A percentile compares a stretch with the other conserved stretches of the same genome.
phyloP scores from a whole-genome alignment of 2,797 vertebrate species.

The Smutsia temminckii region DNA sequence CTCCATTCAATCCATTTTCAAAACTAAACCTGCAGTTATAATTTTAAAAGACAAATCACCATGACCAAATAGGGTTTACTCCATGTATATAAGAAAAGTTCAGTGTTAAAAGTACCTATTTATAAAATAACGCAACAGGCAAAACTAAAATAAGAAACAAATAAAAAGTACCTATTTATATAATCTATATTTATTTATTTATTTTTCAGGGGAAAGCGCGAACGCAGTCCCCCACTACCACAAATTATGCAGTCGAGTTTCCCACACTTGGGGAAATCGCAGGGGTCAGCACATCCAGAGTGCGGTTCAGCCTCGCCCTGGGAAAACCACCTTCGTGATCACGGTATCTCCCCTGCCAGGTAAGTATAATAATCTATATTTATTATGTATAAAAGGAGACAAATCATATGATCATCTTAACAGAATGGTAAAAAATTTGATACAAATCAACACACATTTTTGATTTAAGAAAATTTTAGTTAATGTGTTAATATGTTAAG shows the following conservation, averaged over 20 bases:
- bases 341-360: no score
- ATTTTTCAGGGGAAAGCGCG: no score
- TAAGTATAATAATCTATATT: no score
- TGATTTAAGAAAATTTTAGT: constrained; percentile 1
- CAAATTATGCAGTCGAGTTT: no score
- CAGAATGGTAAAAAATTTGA: neutral
- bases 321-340: no score
- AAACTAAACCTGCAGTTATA: neutral
- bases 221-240: no score
- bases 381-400: neutral
- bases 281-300: no score
- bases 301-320: no score
- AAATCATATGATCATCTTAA: constrained; percentile 2
- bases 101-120: neutral
- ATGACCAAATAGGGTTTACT: neutral
- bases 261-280: no score
- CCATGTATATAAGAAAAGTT: neutral
- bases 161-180: no score
- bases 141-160: no score
- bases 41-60: neutral
- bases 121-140: neutral
- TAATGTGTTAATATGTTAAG: neutral
- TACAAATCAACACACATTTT: neutral
- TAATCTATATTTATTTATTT: no score
- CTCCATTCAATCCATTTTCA: neutral